These are phyloP conservation scores for Abscondita cerata DNA, from an alignment of 2,888 invertebrate species.

Conservation along the genomic window DNA sequence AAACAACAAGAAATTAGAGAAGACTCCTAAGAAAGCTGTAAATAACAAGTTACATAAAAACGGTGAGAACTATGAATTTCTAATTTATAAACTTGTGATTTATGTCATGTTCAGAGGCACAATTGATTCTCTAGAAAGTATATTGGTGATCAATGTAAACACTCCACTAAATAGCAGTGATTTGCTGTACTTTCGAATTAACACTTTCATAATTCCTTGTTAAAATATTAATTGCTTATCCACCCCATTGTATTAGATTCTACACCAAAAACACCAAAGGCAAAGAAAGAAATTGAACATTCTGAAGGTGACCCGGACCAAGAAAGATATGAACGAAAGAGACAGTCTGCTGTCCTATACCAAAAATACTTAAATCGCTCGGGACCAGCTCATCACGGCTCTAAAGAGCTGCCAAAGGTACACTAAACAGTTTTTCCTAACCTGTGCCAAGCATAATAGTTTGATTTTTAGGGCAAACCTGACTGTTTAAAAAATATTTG, in stretches of 20 bases:
- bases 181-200: conserved; percentile 52
- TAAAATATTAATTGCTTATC: conserved; percentile 10
- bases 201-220: too few species aligned
- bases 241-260: not conserved
- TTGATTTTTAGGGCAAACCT: conserved; percentile 67
- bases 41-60: too few species aligned
- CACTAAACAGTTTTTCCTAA: conserved; percentile 5
- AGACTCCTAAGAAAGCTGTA: not conserved
- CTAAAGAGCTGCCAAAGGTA: conserved; percentile 84
- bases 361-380: conserved; percentile 78
- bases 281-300: conserved; percentile 49
- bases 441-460: not conserved
- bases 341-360: conserved; percentile 71
- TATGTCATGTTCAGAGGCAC: too few species aligned
- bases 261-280: conserved; percentile 36
- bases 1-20: not conserved
- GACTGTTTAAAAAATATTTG: conserved; percentile 74
- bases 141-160: too few species aligned
- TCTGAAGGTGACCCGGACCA: conserved; percentile 65
- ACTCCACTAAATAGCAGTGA: too few species aligned
- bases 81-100: not conserved
- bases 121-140: too few species aligned
- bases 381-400: conserved; percentile 82
- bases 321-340: conserved; percentile 72
- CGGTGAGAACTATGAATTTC: too few species aligned